A percentile compares a stretch with the other conserved stretches of the same genome.
phyloP scores from a whole-genome alignment of 2,113 vertebrate species.

The Erythrolamprus reginae region DNA sequence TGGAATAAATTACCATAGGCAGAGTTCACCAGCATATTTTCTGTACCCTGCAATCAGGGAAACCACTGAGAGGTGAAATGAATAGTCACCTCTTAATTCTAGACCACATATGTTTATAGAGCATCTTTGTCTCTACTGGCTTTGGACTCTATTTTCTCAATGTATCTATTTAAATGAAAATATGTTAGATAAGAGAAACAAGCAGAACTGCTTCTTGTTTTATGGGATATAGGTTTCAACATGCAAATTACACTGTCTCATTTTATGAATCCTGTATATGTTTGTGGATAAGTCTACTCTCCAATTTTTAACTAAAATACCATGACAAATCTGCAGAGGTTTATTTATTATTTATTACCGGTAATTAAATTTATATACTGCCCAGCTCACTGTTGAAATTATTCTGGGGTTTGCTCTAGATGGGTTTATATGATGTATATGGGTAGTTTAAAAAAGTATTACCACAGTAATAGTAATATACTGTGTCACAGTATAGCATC shows the following conservation, averaged over 20 bases:
- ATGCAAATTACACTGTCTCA: background rate
- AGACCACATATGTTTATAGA: background rate
- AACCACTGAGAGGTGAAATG: background rate
- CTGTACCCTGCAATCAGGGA: background rate
- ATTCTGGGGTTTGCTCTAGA: background rate
- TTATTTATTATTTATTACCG: too few species aligned
- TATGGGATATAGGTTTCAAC: background rate
- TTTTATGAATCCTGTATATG: background rate
- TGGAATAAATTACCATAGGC: background rate
- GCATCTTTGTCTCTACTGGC: background rate
- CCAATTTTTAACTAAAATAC: background rate
- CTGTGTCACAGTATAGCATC: background rate
- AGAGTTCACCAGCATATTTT: background rate
- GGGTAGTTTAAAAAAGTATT: background rate
- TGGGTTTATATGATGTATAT: background rate
- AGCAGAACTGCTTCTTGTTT: background rate
- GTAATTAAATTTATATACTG: background rate
- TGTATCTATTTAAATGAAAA: background rate
- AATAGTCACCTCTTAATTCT: background rate
- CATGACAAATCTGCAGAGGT: background rate
- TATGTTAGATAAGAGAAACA: background rate
- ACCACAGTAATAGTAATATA: background rate
- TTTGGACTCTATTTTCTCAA: background rate
- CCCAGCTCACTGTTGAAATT: background rate
- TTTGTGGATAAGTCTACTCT: background rate